These are phyloP conservation scores for Heteronetta atricapilla DNA, from an alignment of 2,113 vertebrate genomes.

Conservation along the genomic window DNA sequence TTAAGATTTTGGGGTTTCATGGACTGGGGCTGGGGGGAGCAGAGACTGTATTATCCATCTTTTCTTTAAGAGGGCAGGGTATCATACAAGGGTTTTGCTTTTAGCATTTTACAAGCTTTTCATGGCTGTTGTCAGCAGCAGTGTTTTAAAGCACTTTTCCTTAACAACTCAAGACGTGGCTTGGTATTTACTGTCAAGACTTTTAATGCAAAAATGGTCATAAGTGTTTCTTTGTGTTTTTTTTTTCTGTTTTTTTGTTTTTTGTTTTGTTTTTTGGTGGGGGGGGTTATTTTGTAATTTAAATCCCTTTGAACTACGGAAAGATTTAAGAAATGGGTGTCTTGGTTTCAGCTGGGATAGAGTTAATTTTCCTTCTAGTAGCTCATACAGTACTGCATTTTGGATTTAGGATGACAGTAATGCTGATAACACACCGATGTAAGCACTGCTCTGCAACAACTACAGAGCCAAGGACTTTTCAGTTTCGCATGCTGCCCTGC, in stretches of 20 bases:
- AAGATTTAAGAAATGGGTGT: background rate
- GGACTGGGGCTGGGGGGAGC: fast-evolving
- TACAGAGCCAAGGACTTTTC: no score
- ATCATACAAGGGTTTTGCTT: background rate
- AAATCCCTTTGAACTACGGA: background rate
- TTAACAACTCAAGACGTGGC: background rate
- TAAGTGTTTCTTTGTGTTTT: background rate
- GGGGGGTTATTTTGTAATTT: background rate
- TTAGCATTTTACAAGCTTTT: background rate
- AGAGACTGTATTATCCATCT: background rate
- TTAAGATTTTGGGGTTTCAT: background rate
- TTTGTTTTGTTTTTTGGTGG: background rate
- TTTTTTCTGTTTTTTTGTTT: background rate
- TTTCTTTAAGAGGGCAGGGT: background rate
- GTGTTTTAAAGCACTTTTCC: background rate
- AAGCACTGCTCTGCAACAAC: no score
- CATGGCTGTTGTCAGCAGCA: background rate
- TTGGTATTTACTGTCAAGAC: background rate
- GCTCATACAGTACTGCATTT: no score
- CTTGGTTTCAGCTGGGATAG: no score
- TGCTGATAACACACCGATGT: no score
- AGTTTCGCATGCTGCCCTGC: no score
- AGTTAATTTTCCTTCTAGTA: no score
- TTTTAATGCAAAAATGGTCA: background rate
- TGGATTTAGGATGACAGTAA: no score